phyloP scores from a whole-genome alignment of 2,113 vertebrate species.

The Lampris incognitus region DNA sequence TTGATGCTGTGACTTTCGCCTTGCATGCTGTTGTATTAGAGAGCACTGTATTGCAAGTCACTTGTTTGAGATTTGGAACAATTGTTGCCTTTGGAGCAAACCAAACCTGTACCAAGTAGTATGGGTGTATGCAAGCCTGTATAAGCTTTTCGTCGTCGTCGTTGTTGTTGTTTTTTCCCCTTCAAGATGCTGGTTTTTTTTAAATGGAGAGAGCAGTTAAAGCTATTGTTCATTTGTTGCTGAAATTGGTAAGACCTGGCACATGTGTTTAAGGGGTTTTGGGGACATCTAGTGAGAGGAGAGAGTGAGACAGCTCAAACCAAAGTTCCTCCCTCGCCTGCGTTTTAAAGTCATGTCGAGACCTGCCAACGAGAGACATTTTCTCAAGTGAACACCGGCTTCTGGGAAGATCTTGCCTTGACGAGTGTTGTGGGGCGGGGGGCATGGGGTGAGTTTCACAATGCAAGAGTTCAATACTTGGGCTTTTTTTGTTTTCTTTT shows the following conservation, averaged over 20 bases:
- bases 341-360: conserved; percentile 99
- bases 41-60: conserved; percentile 84
- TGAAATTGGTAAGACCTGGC: conserved; percentile 98
- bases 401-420: conserved; percentile 99
- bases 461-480: conserved; percentile 79
- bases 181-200: conserved; percentile 84
- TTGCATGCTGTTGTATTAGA: conserved; percentile 94
- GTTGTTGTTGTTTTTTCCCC: conserved; percentile 55
- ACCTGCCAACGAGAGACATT: conserved; percentile 99
- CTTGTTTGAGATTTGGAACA: conserved; percentile 82
- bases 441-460: conserved; percentile 60
- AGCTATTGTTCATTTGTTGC: conserved; percentile 87
- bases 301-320: conserved; percentile 82
- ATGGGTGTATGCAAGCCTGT: conserved; percentile 77
- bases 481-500: conserved; percentile 61
- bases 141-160: conserved; percentile 61
- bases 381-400: conserved; percentile 99
- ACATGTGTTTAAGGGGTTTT: conserved; percentile 87
- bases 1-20: conserved; percentile 86
- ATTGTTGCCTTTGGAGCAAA: conserved; percentile 62
- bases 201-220: conserved; percentile 96
- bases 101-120: conserved; percentile 70
- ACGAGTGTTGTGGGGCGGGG: conserved; percentile 90
- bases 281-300: conserved; percentile 88
- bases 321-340: conserved; percentile 98